Evolutionary conservation across 1,140 invertebrate genomes (phyloP), one percentile per base, ranked within the genome.

Genomic region (Teleopsis dalmanni): DNA sequence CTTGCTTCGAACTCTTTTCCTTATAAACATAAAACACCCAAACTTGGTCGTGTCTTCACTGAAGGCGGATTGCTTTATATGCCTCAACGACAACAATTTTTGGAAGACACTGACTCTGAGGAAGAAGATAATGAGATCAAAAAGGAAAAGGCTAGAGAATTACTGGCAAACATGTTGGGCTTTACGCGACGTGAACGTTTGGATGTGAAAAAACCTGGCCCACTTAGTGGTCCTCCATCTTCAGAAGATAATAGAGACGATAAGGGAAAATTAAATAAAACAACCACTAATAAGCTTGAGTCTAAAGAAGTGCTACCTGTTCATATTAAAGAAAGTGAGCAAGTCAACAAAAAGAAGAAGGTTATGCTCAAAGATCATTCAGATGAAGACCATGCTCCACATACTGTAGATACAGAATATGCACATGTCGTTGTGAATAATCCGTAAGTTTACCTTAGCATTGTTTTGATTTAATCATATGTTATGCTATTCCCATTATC

Each of bases 201-300:
- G 31, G 91, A 94, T 73, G 90, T 93, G n/a, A 95, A 95, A 73
- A 95, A 95, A 75, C 91, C 91, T 3, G 91, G 91, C 26, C 90
- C 91, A 19, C 80, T 76, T 36, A 82, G 85, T 70, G 78, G 77
- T 43, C 76, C 77, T 2, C 67, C 65, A 9, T 41, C 81, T 76
- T 63, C 79, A 13, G 41, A 53, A 33, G 57, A 31, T 40, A 60
- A 62, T 18, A 14, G 33, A n/a, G 19, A 25, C 8, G 13, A 46
- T 5, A 50, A 54, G 26, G 50, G 50, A 31, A n/a, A n/a, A n/a
- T n/a, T n/a, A n/a, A 69, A 69, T 51, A 60, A 21, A 5, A 52
- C 26, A 10, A 31, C 27, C 10, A n/a, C 21, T 10, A 26, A 4
- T 1, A 29, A 27, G 2, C 48, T 23, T 7, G 46, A 48, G 9